phyloP scores from a whole-genome alignment of 1,140 invertebrate species.

The Drosophila willistoni region DNA sequence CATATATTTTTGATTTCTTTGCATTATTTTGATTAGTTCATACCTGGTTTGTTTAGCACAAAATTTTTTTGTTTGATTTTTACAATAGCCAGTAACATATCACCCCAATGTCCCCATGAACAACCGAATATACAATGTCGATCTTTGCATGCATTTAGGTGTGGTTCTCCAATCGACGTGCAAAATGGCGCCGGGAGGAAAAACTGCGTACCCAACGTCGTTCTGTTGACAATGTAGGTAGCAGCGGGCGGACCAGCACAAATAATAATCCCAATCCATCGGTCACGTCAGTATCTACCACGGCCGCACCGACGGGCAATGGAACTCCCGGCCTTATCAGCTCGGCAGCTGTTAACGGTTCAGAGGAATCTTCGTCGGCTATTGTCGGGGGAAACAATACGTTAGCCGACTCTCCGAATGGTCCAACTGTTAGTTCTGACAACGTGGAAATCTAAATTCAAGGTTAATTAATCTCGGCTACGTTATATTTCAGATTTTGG shows the following conservation, averaged over 20 bases:
- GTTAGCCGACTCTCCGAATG: constrained; percentile 58
- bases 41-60: not conserved
- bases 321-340: constrained; percentile 43
- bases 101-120: not conserved
- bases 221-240: constrained; percentile 84
- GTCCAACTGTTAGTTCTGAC: constrained; percentile 52
- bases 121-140: not conserved
- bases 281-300: constrained; percentile 30
- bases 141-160: constrained; percentile 86
- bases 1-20: not conserved
- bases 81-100: not conserved
- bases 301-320: constrained; percentile 44
- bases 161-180: constrained; percentile 99
- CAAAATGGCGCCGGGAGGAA: constrained; percentile 99
- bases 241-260: constrained; percentile 49
- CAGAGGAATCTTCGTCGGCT: constrained; percentile 33
- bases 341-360: constrained; percentile 35
- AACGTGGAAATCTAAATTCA: not conserved
- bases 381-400: constrained; percentile 43
- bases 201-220: constrained; percentile 96
- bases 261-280: constrained; percentile 62
- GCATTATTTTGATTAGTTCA: not conserved
- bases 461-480: not conserved
- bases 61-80: not conserved
- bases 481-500: constrained; percentile 44